Base-by-base conservation (phyloP, 2,888 invertebrate genomes). In the Iselma pallidipennis region DNA sequence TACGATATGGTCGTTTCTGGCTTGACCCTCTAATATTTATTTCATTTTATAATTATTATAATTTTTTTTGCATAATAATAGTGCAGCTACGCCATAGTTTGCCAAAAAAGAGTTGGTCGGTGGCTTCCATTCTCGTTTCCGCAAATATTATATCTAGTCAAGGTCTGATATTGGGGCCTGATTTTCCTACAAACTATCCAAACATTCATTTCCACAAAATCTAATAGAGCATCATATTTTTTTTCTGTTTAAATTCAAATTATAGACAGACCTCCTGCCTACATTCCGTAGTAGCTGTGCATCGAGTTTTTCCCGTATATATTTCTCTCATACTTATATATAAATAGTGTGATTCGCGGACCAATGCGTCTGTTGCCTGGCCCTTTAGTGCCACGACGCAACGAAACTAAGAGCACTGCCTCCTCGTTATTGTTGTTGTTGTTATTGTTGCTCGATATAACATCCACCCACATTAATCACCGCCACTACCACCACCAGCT, bases 201-300 rank as follows among this genome's bases (percentile, higher is more conserved):
- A 62, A 63, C 49, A 55, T 52, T 50, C 48, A 23, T 54, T 50
- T 57, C 29, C 33, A 62, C 31, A 58, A 25, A 55, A 42, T 52
- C 52, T n/a, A n/a, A n/a, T n/a, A n/a, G n/a, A n/a, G n/a, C n/a
- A n/a, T n/a, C n/a, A n/a, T n/a, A n/a, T n/a, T n/a, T n/a, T n/a
- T n/a, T n/a, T n/a, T n/a, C n/a, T 54, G 16, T 21, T 60, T 33
- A 49, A 21, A 10, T 57, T 50, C 10, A 31, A 49, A 6, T 28
- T 52, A 57, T 53, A 73, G 69, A 74, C 75, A 74, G 76, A 78
- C 72, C 76, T 37, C n/a, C n/a, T 77, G 76, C 76, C 76, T 74
- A 79, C 79, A 79, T 79, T 79, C 79, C 79, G 74, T 75, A 75
- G 74, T 76, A 77, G 78, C 78, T 78, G 76, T 78, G 76, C 77